Percentiles rank a stretch among this genome's conserved stretches.
phyloP scores from a whole-genome alignment of 2,113 vertebrate species.

The Etheostoma cragini region DNA sequence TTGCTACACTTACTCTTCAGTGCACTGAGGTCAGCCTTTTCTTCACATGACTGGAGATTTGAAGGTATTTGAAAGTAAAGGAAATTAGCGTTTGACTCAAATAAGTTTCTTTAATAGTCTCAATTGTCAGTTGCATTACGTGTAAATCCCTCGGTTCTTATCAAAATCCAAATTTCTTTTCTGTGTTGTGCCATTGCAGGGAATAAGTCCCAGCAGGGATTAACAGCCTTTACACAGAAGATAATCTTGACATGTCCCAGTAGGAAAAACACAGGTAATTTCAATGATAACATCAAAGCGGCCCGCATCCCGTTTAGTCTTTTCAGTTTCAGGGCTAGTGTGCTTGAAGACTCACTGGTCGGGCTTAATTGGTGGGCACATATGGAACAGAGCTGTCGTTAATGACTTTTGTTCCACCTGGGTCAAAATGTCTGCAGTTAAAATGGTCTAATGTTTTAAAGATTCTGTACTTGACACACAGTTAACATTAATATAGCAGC shows the following conservation, averaged over 20 bases:
- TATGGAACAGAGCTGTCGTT: not conserved
- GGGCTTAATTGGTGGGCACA: not conserved
- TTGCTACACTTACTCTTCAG: not conserved
- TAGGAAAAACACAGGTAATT: conserved; percentile 1
- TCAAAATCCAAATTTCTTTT: not conserved
- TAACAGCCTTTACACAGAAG: not conserved
- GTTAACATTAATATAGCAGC: too few species aligned
- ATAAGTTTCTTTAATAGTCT: not conserved
- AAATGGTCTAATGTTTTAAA: not conserved
- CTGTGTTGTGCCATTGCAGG: not conserved
- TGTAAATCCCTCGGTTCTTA: not conserved
- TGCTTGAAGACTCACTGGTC: not conserved
- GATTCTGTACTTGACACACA: too few species aligned
- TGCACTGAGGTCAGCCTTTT: not conserved
- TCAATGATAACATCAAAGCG: not conserved
- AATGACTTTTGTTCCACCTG: conserved; percentile 4
- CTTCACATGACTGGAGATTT: not conserved
- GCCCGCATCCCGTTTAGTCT: not conserved
- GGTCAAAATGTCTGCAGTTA: not conserved
- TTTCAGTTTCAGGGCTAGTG: not conserved
- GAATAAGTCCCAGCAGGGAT: not conserved
- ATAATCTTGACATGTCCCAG: not conserved
- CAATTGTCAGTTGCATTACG: not conserved
- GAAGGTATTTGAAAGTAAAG: not conserved
- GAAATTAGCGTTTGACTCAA: not conserved